Percentiles rank a stretch among this genome's conserved stretches.
Conservation (phyloP, 1,140 invertebrate species). For the Armadillidium nasatum region DNA sequence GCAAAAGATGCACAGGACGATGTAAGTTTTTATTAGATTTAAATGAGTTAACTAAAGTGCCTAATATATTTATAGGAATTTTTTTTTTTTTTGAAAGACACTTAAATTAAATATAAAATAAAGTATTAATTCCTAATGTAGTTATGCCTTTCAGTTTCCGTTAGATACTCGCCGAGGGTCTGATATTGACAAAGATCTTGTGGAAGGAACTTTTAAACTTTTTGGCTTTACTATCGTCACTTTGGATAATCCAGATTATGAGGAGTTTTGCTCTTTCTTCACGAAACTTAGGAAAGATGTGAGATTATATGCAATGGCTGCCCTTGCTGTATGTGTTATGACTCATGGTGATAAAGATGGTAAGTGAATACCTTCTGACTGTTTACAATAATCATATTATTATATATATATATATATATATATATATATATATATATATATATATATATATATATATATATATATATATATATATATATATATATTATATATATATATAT, state of each 20-base stretch:
- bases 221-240: slow-evolving; percentile 40
- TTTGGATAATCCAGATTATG: slow-evolving; percentile 35
- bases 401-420: too few species aligned
- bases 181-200: slow-evolving; percentile 35
- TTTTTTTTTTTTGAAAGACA: too few species aligned
- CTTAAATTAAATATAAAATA: too few species aligned
- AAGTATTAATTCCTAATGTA: too few species aligned
- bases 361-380: slow-evolving; percentile 13
- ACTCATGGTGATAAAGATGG: slow-evolving; percentile 41
- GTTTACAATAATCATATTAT: too few species aligned
- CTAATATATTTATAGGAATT: too few species aligned
- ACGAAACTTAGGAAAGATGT: slow-evolving; percentile 27
- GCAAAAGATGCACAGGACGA: slow-evolving; percentile 31
- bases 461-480: too few species aligned
- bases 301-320: slow-evolving; percentile 29
- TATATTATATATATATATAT: too few species aligned
- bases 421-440: too few species aligned
- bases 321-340: slow-evolving; percentile 40
- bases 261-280: slow-evolving; percentile 33
- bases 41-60: too few species aligned
- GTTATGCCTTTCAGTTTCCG: not conserved
- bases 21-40: slow-evolving; percentile 26
- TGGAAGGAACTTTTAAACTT: slow-evolving; percentile 35
- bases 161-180: slow-evolving; percentile 35
- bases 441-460: too few species aligned